These are phyloP conservation scores for Agrypnus murinus DNA, from an alignment of 2,888 invertebrate genomes.

Conservation along the genomic window DNA sequence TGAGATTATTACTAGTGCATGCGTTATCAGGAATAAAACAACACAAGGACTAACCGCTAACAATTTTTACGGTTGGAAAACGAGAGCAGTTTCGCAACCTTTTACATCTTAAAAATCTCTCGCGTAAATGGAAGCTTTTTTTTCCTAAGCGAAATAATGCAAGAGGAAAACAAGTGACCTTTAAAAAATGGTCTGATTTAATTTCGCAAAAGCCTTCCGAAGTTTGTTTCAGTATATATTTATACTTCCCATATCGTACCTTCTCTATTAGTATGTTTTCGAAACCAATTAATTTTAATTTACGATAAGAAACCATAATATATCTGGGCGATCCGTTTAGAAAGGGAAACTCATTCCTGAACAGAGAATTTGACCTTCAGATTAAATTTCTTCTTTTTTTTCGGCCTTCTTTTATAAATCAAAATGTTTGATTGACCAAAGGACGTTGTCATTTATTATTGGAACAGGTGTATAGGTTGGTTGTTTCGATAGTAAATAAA, in stretches of 20 bases:
- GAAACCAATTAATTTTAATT: conserved; percentile 15
- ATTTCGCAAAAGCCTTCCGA: conserved; percentile 14
- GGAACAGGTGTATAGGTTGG: no score
- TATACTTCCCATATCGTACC: neutral
- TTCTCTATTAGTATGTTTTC: neutral
- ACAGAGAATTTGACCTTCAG: no score
- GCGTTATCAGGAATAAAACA: conserved; percentile 17
- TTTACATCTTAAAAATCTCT: neutral
- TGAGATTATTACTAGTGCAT: neutral
- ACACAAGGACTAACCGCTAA: conserved; percentile 8
- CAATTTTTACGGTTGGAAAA: neutral
- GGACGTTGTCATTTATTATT: no score
- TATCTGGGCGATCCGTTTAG: neutral
- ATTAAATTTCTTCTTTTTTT: no score
- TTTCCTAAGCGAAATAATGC: neutral
- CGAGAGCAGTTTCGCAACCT: conserved; percentile 24
- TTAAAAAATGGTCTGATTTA: conserved; percentile 11
- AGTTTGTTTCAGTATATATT: neutral
- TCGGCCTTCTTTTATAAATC: no score
- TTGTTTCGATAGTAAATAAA: no score
- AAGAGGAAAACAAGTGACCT: conserved; percentile 23
- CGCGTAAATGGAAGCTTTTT: neutral
- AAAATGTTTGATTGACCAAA: no score
- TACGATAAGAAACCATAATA: neutral
- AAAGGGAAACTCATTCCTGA: neutral